Evolutionary conservation across 2,113 vertebrate genomes (phyloP), one percentile per base, ranked within the genome.

Genomic region (Crypturellus undulatus): DNA sequence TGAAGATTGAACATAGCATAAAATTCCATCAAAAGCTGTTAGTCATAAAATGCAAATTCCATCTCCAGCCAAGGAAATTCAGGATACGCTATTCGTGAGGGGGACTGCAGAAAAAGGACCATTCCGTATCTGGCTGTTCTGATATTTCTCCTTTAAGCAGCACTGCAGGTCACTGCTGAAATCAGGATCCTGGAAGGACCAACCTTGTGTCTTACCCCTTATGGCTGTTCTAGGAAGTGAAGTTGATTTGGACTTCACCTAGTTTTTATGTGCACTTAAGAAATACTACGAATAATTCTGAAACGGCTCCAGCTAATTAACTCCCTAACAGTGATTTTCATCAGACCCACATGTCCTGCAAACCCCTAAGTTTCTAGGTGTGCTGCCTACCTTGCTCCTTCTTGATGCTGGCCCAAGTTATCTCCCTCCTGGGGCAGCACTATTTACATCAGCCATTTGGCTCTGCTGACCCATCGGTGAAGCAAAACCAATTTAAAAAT

Each of bases 81-180:
- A 58, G 92, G 95, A 84, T 77, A 72, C 10, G n/a, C 91, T 58
- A 89, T 96, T 96, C 86, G 51, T 95, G 90, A 81, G 0, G 6
- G 51, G 70, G 43, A 84, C 92, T 59, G 54, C 24, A 78, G 85
- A 78, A 54, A 28, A 90, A 92, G 79, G 32, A 38, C 67, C 38
- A 63, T 95, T 90, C 94, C 93, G 17, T 83, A 81, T 92, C 68
- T 93, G 86, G 32, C 56, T 94, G 56, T 60, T 94, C 68, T 75
- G 49, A 42, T 16, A 75, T 70, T 86, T 71, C 62, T 84, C 71
- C 56, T 68, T 38, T 25, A 67, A 75, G 92, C 45, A 90, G 86
- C 21, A 42, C 17, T 64, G 84, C 78, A 71, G 83, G 92, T 89
- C 94, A 84, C 65, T 71, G 77, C 73, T 80, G 77, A 84, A 88